Percentiles rank a stretch among this genome's conserved stretches.
Conservation (phyloP, 2,113 vertebrate species). For the Pteropus alecto region DNA sequence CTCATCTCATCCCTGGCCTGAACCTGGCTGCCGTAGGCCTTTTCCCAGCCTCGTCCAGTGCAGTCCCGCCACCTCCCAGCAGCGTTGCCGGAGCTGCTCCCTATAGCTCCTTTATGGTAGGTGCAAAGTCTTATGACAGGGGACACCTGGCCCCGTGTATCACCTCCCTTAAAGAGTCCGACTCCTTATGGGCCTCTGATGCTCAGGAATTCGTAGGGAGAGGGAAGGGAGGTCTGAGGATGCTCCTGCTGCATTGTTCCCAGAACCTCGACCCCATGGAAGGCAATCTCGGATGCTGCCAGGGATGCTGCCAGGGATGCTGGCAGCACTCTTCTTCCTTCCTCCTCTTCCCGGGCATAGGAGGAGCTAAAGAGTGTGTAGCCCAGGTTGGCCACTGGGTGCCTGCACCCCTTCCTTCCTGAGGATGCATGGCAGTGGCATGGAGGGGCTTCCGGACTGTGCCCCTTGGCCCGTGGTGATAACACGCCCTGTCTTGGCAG, state of each 20-base stretch:
- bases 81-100: constrained; percentile 86
- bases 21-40: constrained; percentile 94
- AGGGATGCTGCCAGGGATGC: rapidly evolving
- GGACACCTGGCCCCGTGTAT: rapidly evolving
- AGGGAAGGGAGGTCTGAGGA: background rate
- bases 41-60: constrained; percentile 91
- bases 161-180: background rate
- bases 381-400: background rate
- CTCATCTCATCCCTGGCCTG: constrained; percentile 95
- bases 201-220: background rate
- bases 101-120: constrained; percentile 93
- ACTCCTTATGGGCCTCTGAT: background rate
- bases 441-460: background rate
- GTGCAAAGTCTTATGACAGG: background rate
- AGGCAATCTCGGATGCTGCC: background rate
- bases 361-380: background rate
- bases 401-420: background rate
- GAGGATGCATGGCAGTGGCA: background rate
- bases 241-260: background rate
- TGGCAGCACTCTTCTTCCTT: background rate
- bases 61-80: constrained; percentile 89
- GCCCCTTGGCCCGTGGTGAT: background rate
- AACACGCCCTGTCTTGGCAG: background rate
- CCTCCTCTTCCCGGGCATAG: background rate
- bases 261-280: background rate